phyloP scores from a whole-genome alignment of 2,797 vertebrate species.

The Sphenodon punctatus region DNA sequence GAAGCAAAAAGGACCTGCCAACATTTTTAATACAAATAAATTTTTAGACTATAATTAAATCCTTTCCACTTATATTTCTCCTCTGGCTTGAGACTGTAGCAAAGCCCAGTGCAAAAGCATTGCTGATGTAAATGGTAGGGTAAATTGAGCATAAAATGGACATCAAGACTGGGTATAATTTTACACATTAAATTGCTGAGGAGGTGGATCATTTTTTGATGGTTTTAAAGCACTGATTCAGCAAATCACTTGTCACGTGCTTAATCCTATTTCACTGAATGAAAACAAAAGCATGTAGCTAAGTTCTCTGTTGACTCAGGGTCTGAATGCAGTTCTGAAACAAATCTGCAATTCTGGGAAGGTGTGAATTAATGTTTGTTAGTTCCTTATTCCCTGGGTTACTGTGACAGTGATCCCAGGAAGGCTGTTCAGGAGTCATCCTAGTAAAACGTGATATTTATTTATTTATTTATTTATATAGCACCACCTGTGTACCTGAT shows the following conservation, averaged over 20 bases:
- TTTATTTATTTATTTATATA: no score
- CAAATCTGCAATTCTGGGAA: no score
- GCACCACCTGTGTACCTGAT: no score
- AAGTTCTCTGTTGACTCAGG: not conserved
- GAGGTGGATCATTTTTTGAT: not conserved
- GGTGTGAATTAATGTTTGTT: no score
- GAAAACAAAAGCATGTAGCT: no score
- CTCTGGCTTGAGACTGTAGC: not conserved
- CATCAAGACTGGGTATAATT: not conserved
- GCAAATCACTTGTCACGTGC: not conserved
- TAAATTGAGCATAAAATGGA: not conserved
- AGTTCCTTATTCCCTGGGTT: no score
- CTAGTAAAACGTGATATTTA: no score
- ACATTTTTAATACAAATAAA: not conserved
- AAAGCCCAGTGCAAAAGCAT: not conserved
- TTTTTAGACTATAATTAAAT: not conserved
- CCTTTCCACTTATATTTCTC: not conserved
- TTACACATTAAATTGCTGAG: fast-evolving
- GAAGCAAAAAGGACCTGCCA: not conserved
- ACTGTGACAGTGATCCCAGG: no score
- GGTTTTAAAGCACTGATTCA: not conserved
- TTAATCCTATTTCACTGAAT: not conserved
- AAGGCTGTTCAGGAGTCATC: no score
- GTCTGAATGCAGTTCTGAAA: not conserved
- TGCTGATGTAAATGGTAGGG: not conserved